Percentiles rank a stretch among this genome's conserved stretches.
phyloP scores from a whole-genome alignment of 2,797 vertebrate species.

The Protosalanx chinensis region DNA sequence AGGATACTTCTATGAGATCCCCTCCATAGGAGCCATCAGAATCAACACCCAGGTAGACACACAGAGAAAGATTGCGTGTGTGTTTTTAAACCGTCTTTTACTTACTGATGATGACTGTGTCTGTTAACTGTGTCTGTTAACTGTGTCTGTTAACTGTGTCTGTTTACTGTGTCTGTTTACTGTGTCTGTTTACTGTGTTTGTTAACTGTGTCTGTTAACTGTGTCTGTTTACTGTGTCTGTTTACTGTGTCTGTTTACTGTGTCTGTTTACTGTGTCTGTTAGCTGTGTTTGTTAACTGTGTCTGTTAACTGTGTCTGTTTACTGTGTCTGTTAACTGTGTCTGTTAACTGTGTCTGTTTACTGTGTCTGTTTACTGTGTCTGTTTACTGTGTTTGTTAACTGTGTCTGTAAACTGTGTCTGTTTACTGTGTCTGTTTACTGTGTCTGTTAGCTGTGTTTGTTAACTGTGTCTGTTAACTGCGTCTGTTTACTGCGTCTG shows the following conservation, averaged over 20 bases:
- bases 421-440: neutral
- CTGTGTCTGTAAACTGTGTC: neutral
- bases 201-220: neutral
- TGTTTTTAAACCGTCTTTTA: neutral
- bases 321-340: neutral
- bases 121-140: too few relatives aligned
- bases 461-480: too few relatives aligned
- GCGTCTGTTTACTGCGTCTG: neutral
- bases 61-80: neutral
- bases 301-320: neutral
- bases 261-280: neutral
- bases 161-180: neutral
- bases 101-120: too few relatives aligned
- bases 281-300: neutral
- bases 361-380: neutral
- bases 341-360: neutral
- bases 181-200: neutral
- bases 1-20: conserved; percentile 99
- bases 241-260: neutral
- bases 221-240: neutral
- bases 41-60: conserved; percentile 94
- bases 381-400: neutral
- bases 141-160: too few relatives aligned
- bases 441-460: neutral
- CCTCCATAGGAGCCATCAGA: conserved; percentile 96